Conservation (phyloP, 2,113 vertebrate species). For the Rattus norvegicus region DNA sequence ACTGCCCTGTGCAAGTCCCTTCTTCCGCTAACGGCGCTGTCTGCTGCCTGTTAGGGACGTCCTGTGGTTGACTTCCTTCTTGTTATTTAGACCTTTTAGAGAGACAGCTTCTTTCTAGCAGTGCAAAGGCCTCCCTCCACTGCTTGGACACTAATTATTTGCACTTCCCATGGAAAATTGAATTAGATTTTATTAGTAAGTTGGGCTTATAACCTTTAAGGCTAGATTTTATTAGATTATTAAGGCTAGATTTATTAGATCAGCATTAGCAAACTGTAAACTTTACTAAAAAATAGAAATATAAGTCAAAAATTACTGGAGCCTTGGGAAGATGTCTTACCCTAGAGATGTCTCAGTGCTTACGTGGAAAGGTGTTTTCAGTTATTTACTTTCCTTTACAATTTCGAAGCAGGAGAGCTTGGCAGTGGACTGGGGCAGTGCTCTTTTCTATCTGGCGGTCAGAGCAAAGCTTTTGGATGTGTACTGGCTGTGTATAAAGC, state of each 20-base stretch:
- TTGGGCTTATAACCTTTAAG: constrained; percentile 86
- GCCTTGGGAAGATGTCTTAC: constrained; percentile 68
- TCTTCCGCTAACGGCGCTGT: constrained; percentile 25
- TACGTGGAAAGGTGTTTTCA: constrained; percentile 54
- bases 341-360: constrained; percentile 64
- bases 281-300: constrained; percentile 83
- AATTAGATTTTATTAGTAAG: constrained; percentile 89
- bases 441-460: not conserved
- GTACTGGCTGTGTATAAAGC: constrained; percentile 15
- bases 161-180: constrained; percentile 85
- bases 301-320: constrained; percentile 75
- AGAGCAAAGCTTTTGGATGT: not conserved
- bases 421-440: not conserved
- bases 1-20: not conserved
- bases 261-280: constrained; percentile 89
- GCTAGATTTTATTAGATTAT: constrained; percentile 89
- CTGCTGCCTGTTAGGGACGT: constrained; percentile 15
- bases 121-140: constrained; percentile 67
- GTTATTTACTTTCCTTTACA: constrained; percentile 54
- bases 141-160: constrained; percentile 83
- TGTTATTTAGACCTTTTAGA: constrained; percentile 47
- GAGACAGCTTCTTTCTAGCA: constrained; percentile 29
- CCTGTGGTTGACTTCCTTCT: constrained; percentile 18
- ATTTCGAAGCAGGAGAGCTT: constrained; percentile 48
- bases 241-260: constrained; percentile 78